Percentiles rank a stretch among this genome's conserved stretches.
phyloP scores from a whole-genome alignment of 1,140 invertebrate species.

The Anoplophora glabripennis region DNA sequence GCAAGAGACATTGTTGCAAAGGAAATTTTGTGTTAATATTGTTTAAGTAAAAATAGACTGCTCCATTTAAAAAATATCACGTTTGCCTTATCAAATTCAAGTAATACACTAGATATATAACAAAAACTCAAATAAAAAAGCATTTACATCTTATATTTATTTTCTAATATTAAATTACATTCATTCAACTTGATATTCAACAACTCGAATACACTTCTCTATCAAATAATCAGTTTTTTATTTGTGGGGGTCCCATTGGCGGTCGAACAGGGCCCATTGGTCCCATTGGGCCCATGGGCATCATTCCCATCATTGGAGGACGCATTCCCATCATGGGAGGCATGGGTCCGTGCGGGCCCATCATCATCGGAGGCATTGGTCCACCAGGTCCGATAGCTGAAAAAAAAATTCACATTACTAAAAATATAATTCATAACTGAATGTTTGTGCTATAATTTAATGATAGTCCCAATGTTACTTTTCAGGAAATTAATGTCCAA shows the following conservation, averaged over 20 bases:
- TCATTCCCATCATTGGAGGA: conserved; percentile 67
- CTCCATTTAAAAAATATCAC: too few species aligned
- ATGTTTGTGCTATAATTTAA: background rate
- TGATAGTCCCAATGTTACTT: too few species aligned
- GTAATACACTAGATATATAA: too few species aligned
- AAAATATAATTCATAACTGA: conserved; percentile 7
- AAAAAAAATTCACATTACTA: conserved; percentile 10
- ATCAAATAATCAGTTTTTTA: conserved; percentile 53
- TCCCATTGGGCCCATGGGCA: conserved; percentile 72
- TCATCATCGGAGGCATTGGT: conserved; percentile 74
- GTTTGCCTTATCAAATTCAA: too few species aligned
- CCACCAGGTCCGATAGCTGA: conserved; percentile 60
- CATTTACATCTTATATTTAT: conserved; percentile 39
- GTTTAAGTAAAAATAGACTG: too few species aligned
- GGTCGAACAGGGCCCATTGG: conserved; percentile 66
- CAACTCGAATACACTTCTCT: too few species aligned
- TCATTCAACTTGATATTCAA: too few species aligned
- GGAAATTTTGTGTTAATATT: too few species aligned
- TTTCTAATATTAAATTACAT: too few species aligned
- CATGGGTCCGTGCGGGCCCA: conserved; percentile 71
- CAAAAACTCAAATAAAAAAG: too few species aligned
- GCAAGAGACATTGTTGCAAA: too few species aligned
- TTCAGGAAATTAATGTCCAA: too few species aligned
- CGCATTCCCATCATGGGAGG: conserved; percentile 80
- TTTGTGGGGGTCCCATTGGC: conserved; percentile 63